Evolutionary conservation across 2,797 vertebrate species (phyloP).

Genomic region (Zenarchopterus dispar): DNA sequence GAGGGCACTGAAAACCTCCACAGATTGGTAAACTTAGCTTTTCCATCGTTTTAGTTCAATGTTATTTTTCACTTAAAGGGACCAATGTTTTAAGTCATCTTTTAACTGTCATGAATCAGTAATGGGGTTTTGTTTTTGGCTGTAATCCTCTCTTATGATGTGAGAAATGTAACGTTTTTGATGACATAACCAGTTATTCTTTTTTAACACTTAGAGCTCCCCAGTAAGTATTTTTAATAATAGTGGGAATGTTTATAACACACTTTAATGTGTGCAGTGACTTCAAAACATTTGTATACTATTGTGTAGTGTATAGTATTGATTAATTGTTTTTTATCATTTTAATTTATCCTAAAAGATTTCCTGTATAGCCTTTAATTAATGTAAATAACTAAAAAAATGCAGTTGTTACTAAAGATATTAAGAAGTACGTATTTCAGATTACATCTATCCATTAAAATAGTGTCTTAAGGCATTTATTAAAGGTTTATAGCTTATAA

Average conservation of each 20-base stretch:
- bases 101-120: conserved; percentile 31
- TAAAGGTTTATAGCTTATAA: conserved; percentile 9
- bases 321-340: not conserved
- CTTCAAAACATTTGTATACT: not conserved
- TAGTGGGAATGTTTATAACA: not conserved
- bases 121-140: conserved; percentile 24
- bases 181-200: not conserved
- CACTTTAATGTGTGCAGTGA: not conserved
- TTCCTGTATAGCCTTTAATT: not conserved
- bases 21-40: conserved; percentile 50
- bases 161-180: not conserved
- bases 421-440: not conserved
- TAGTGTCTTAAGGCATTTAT: not conserved
- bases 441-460: not conserved
- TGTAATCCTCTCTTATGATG: conserved; percentile 9
- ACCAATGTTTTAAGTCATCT: conserved; percentile 40
- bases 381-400: not conserved
- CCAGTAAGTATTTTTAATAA: not conserved
- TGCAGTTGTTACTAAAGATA: not conserved
- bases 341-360: not conserved
- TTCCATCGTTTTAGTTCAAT: conserved; percentile 32
- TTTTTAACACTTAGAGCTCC: not conserved
- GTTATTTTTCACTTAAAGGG: conserved; percentile 37
- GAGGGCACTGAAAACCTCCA: conserved; percentile 64
- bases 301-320: no score